Base-by-base conservation (phyloP, 2,113 vertebrate genomes). In the Hyaena hyaena region DNA sequence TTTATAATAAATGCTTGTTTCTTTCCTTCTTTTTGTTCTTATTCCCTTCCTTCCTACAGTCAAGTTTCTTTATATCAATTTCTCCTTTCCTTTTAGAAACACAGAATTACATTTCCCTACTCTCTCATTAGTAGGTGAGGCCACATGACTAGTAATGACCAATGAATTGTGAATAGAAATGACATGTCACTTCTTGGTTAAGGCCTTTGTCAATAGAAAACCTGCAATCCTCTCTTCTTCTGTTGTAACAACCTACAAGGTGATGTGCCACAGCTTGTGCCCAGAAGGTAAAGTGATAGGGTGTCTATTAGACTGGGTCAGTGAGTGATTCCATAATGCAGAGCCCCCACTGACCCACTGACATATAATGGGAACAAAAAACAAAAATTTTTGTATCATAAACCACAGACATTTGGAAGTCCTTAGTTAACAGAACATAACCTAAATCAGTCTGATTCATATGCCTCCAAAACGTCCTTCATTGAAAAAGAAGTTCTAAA, bases 401-500 rank as follows among this genome's bases (percentile, higher is more conserved):
- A 76, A 35, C 55, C 68, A 92, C 48, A 45, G 76, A 93, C 31
- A 84, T 84, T 39, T 79, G 19, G 53, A 24, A 9, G 15, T 65
- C 81, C 14, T 81, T 86, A 55, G 28, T 82, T 80, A 68, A 76
- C 2, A 71, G 33, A 94, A 48, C 5, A 19, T 9, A 55, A 16
- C 45, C 77, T 91, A 19, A 4, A 17, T 63, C 90, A 4, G 7
- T 88, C 69, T 90, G 48, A 87, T 92, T 45, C 66, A 79, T 77
- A 63, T 43, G 15, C 53, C 26, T 88, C 55, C 33, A 74, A 96
- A 87, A 33, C 76, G 6, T 74, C 90, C 61, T 91, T 53, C 39
- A 33, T 1, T 85, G 48, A 81, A 97, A 91, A 94, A 33, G 76
- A 66, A 97, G 31, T 86, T 98, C 66, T 63, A 95, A 92, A 73